Evolutionary conservation across 2,888 invertebrate species (phyloP).

Genomic region (Stegana nigrithorax): DNA sequence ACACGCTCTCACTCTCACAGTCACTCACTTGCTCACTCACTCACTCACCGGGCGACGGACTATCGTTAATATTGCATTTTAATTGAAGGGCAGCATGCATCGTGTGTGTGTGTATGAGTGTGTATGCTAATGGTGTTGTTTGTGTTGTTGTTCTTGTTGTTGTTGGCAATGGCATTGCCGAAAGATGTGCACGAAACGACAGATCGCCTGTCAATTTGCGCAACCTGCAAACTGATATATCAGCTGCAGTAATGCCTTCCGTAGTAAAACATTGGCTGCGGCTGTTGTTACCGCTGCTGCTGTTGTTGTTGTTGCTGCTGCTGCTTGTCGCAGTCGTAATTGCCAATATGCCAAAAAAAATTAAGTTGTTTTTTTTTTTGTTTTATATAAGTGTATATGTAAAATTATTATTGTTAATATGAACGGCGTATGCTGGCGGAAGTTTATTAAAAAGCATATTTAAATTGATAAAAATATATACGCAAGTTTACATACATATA

Average conservation of each 20-base stretch:
- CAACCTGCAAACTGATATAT: slow-evolving; percentile 6
- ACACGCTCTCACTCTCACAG: background rate
- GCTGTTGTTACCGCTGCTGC: slow-evolving; percentile 30
- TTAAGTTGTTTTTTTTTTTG: background rate
- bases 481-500: slow-evolving; percentile 30
- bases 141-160: too few species aligned
- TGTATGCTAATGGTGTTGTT: slow-evolving; percentile 47
- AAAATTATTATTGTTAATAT: too few species aligned
- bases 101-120: slow-evolving; percentile 28
- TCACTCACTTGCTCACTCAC: too few species aligned
- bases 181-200: background rate
- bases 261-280: too few species aligned
- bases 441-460: slow-evolving; percentile 25
- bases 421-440: background rate
- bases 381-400: too few species aligned
- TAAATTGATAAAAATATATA: too few species aligned
- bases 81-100: slow-evolving; percentile 53
- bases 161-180: background rate
- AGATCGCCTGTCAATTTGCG: slow-evolving; percentile 13
- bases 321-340: slow-evolving; percentile 54
- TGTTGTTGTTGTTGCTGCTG: slow-evolving; percentile 9
- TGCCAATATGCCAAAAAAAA: slow-evolving; percentile 59
- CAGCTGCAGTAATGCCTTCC: background rate
- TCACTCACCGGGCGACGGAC: too few species aligned
- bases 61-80: slow-evolving; percentile 66